These are phyloP conservation scores for Geothlypis trichas DNA, from an alignment of 2,113 vertebrate species.

Conservation along the genomic window DNA sequence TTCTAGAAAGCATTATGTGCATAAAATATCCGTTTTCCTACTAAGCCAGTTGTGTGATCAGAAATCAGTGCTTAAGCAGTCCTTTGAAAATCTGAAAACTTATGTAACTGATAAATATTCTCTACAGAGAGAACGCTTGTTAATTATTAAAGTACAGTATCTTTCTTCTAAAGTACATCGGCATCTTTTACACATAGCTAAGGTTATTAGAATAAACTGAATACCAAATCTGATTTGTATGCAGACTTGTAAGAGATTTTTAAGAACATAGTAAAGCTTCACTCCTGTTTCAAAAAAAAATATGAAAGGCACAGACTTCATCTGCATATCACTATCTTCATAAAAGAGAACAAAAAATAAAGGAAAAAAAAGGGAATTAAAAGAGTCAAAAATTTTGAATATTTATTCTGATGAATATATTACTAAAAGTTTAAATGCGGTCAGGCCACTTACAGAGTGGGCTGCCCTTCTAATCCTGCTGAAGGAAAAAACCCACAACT, in stretches of 20 bases:
- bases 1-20: slow-evolving; percentile 29
- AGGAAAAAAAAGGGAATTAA: fast-evolving
- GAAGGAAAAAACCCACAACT: neutral
- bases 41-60: neutral
- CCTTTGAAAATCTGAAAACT: slow-evolving; percentile 37
- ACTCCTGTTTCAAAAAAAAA: neutral
- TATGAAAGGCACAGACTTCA: slow-evolving; percentile 20
- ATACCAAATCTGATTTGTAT: slow-evolving; percentile 45
- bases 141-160: slow-evolving; percentile 50
- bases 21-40: neutral
- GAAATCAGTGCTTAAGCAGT: neutral
- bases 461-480: neutral
- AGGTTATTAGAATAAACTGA: slow-evolving; percentile 51
- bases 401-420: neutral
- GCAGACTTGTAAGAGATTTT: slow-evolving; percentile 43
- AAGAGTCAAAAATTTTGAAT: neutral
- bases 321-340: neutral
- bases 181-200: slow-evolving; percentile 37
- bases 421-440: neutral
- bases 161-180: slow-evolving; percentile 44
- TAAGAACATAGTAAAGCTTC: slow-evolving; percentile 42
- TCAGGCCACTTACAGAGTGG: neutral
- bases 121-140: neutral
- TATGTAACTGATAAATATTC: slow-evolving; percentile 44
- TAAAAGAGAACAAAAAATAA: neutral